phyloP scores from a whole-genome alignment of 2,113 vertebrate genomes.

The Meleagris gallopavo region DNA sequence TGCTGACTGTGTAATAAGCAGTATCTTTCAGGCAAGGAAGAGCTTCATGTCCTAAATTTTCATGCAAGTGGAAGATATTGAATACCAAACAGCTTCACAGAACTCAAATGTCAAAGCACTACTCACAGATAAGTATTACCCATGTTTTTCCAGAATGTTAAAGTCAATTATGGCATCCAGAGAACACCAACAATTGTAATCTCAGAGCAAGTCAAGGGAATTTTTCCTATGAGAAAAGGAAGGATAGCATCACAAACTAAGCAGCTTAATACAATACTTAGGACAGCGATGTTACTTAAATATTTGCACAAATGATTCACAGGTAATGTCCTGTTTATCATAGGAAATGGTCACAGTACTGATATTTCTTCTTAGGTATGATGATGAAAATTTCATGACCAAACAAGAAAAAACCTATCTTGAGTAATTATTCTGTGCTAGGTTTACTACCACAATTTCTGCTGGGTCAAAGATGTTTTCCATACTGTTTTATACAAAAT shows the following conservation, averaged over 20 bases:
- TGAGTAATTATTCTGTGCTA: neutral
- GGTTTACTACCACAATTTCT: neutral
- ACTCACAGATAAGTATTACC: neutral
- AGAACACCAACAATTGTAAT: neutral
- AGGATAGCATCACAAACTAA: neutral
- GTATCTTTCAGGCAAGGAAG: neutral
- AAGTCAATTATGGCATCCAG: neutral
- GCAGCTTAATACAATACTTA: neutral
- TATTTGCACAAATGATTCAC: neutral
- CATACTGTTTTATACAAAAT: neutral
- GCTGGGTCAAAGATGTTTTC: slow-evolving; percentile 23
- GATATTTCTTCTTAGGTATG: neutral
- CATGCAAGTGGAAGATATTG: neutral
- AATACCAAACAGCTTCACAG: neutral
- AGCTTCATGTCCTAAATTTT: neutral
- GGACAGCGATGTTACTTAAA: neutral
- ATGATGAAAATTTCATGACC: slow-evolving; percentile 24
- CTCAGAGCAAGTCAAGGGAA: neutral
- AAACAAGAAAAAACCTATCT: neutral
- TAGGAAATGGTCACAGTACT: neutral
- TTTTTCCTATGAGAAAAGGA: neutral
- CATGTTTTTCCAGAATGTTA: neutral
- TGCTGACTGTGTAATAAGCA: neutral
- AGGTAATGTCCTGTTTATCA: neutral
- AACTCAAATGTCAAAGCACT: neutral